Percentiles rank a stretch among this genome's conserved stretches.
These are phyloP conservation scores for Hylia prasina DNA, from an alignment of 2,113 vertebrate genomes.

Conservation along the genomic window DNA sequence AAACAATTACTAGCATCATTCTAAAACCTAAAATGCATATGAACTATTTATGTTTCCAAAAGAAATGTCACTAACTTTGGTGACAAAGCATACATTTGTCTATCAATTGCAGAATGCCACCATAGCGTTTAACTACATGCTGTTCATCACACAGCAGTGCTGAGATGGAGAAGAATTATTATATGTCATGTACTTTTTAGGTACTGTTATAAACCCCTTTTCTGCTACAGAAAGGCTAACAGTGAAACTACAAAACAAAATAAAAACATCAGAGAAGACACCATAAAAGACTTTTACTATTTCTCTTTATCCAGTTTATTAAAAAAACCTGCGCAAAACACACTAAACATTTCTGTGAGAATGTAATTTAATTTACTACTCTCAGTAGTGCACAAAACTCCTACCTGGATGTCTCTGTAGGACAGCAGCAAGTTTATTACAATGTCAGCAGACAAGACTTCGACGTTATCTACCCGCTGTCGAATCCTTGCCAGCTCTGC, in stretches of 20 bases:
- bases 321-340: neutral
- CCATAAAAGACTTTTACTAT: neutral
- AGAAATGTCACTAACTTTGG: neutral
- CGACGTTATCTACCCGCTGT: slow-evolving; percentile 92
- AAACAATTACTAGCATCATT: neutral
- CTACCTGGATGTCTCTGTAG: slow-evolving; percentile 96
- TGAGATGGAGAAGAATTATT: neutral
- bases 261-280: neutral
- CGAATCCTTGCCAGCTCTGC: slow-evolving; percentile 90
- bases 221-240: neutral
- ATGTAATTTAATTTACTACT: neutral
- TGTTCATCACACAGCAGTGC: neutral
- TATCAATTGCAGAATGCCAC: neutral
- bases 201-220: neutral
- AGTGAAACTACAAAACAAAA: neutral
- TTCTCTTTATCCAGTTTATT: neutral
- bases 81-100: neutral
- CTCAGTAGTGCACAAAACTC: neutral
- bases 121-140: neutral
- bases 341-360: neutral
- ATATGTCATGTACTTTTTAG: neutral
- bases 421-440: slow-evolving; percentile 95
- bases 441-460: slow-evolving; percentile 95
- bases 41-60: neutral
- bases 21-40: neutral